A percentile compares a stretch with the other conserved stretches of the same genome.
Conservation (phyloP, 2,888 invertebrate species). For the Drosophila hamatofila region DNA sequence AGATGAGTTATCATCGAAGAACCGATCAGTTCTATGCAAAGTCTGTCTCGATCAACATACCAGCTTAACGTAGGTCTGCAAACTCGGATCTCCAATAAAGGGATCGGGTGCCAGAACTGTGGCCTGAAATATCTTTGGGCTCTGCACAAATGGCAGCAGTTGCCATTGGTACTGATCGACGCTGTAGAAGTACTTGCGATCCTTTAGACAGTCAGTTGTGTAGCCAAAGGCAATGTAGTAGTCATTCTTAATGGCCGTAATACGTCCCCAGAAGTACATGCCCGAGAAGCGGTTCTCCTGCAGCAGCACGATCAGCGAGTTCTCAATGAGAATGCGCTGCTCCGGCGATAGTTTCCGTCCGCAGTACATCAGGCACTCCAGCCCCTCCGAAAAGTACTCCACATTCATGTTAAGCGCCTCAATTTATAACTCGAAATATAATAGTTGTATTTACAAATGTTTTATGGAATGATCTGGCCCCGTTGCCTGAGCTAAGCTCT, state of each 20-base stretch:
- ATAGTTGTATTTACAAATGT: slow-evolving; percentile 12
- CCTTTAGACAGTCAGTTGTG: slow-evolving; percentile 89
- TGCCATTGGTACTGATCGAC: slow-evolving; percentile 90
- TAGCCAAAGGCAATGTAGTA: slow-evolving; percentile 94
- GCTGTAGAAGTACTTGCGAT: slow-evolving; percentile 92
- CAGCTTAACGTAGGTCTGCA: slow-evolving; percentile 74
- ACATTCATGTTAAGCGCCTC: slow-evolving; percentile 77
- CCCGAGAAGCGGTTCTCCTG: slow-evolving; percentile 93
- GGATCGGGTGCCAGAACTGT: slow-evolving; percentile 77
- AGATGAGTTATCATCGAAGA: not conserved
- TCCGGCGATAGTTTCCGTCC: slow-evolving; percentile 91
- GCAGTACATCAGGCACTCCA: slow-evolving; percentile 85
- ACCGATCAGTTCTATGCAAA: no score
- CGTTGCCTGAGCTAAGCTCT: slow-evolving; percentile 4
- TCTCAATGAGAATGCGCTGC: slow-evolving; percentile 90
- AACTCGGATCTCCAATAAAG: slow-evolving; percentile 82
- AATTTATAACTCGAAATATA: slow-evolving; percentile 30
- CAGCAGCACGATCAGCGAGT: slow-evolving; percentile 91
- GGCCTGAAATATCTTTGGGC: slow-evolving; percentile 84
- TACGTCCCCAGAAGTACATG: slow-evolving; percentile 94
- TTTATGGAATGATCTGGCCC: slow-evolving; percentile 19
- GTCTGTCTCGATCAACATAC: slow-evolving; percentile 57
- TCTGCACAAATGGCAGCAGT: slow-evolving; percentile 86
- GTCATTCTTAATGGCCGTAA: slow-evolving; percentile 91
- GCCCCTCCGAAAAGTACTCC: slow-evolving; percentile 82